Evolutionary conservation across 2,888 invertebrate species (phyloP), one percentile per base, ranked within the genome.

Genomic region (Watsonalla binaria): DNA sequence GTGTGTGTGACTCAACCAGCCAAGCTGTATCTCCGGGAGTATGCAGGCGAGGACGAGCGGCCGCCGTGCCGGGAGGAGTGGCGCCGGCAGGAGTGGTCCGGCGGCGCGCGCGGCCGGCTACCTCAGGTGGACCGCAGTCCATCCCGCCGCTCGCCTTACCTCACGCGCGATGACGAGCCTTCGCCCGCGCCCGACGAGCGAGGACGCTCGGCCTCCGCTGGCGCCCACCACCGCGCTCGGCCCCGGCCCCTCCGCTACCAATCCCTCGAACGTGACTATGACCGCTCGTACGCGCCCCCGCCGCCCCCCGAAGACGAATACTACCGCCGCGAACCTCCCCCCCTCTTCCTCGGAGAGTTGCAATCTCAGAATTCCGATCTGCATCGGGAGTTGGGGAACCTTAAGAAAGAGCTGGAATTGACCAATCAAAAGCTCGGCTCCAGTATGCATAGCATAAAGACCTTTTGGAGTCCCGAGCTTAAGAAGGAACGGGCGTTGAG

Each of bases 361-460:
- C 97, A 98, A 86, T 95, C 96, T 79, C 98, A 98, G 92, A 97
- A 98, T 88, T 95, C 96, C 76, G 98, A 99, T 85, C 92, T 99
- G 68, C 98, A 98, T 79, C 93, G 97, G 63, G 98, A 99, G 84
- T 93, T 98, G 80, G 90, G 90, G 34, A 96, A 96, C 82, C 93
- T 98, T 66, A 97, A 97, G 89, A 97, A 97, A 82, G 98, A 98
- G 82, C 92, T 98, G 77, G 98, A 98, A 92, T 92, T 98, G 80
- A 98, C 98, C 66, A 98, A 98, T 87, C 98, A 99, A 91, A 99
- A 99, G 90, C 93, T 99, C 73, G 97, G 98, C 84, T 98, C 98
- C 80, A 97, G 97, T 76, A 99, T 99, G 99, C 99, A 99, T 92
- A 98, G 98, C 90, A 99, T 99, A 88, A 99, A 99, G 92, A 99